phyloP scores from a whole-genome alignment of 2,888 invertebrate genomes.

The Rhagophthalmus giganteus region DNA sequence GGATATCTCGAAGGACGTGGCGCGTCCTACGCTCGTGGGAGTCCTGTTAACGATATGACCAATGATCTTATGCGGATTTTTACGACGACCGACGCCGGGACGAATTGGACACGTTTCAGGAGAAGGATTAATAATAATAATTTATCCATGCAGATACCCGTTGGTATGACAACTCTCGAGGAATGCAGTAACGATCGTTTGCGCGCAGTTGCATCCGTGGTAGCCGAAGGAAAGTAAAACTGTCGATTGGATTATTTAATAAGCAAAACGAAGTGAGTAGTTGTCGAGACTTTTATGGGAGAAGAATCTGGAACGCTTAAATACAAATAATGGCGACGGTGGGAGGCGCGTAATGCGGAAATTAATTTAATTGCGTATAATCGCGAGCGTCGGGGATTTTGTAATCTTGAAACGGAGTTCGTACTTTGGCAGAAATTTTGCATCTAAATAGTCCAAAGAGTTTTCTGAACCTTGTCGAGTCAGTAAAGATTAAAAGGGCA shows the following conservation, averaged over 20 bases:
- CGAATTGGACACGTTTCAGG: slow-evolving; percentile 1
- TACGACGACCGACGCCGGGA: background rate
- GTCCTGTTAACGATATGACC: slow-evolving; percentile 11
- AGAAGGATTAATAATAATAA: slow-evolving; percentile 1
- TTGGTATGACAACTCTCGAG: too few relatives aligned
- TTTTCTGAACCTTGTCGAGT: too few relatives aligned
- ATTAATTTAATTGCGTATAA: slow-evolving; percentile 10
- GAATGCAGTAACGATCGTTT: too few relatives aligned
- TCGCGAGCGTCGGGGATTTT: too few relatives aligned
- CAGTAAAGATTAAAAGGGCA: too few relatives aligned
- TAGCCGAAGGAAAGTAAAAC: background rate
- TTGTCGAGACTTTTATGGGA: slow-evolving; percentile 8
- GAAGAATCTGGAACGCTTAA: slow-evolving; percentile 18
- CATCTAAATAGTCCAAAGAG: too few relatives aligned
- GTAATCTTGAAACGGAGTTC: too few relatives aligned
- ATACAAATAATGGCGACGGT: slow-evolving; percentile 13
- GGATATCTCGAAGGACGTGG: slow-evolving; percentile 15
- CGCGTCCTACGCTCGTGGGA: slow-evolving; percentile 16
- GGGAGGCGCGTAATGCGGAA: slow-evolving; percentile 20
- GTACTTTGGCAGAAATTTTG: too few relatives aligned
- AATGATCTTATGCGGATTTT: background rate
- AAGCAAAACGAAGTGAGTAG: too few relatives aligned
- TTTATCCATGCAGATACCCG: too few relatives aligned
- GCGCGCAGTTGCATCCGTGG: too few relatives aligned
- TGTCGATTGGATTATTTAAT: too few relatives aligned